These are phyloP conservation scores for Folsomia manolachei DNA, from an alignment of 2,888 invertebrate species.

Conservation along the genomic window DNA sequence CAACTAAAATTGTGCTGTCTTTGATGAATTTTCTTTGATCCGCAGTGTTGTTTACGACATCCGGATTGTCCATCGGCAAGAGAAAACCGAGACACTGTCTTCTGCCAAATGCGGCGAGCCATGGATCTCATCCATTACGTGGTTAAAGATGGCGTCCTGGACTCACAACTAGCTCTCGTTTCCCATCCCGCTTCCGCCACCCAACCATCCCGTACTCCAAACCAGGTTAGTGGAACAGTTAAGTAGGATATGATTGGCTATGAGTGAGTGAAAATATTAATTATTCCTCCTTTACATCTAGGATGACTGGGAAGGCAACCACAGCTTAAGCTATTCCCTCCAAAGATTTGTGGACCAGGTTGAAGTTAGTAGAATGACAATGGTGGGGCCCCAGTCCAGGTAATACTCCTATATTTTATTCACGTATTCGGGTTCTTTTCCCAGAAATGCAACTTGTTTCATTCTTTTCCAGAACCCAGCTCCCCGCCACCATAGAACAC, in stretches of 20 bases:
- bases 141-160: slow-evolving; percentile 89
- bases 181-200: slow-evolving; percentile 40
- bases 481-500: slow-evolving; percentile 81
- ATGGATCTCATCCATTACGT: slow-evolving; percentile 97
- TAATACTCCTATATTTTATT: neutral
- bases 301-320: slow-evolving; percentile 65
- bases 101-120: slow-evolving; percentile 94
- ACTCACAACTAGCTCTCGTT: slow-evolving; percentile 54
- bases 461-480: slow-evolving; percentile 64
- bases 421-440: neutral
- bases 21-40: too few relatives aligned
- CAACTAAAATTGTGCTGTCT: too few relatives aligned
- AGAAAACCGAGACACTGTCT: slow-evolving; percentile 95
- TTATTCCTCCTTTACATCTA: slow-evolving; percentile 50
- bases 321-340: slow-evolving; percentile 76
- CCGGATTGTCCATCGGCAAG: slow-evolving; percentile 89
- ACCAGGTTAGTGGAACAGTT: slow-evolving; percentile 40
- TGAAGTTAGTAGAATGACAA: slow-evolving; percentile 79
- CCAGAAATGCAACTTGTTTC: neutral
- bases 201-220: slow-evolving; percentile 43
- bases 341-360: slow-evolving; percentile 81
- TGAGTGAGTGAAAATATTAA: neutral
- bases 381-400: slow-evolving; percentile 59
- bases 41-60: slow-evolving; percentile 88
- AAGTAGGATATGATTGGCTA: too few relatives aligned